Evolutionary conservation across 2,113 vertebrate species (phyloP).

Genomic region (Taurulus bubalis): DNA sequence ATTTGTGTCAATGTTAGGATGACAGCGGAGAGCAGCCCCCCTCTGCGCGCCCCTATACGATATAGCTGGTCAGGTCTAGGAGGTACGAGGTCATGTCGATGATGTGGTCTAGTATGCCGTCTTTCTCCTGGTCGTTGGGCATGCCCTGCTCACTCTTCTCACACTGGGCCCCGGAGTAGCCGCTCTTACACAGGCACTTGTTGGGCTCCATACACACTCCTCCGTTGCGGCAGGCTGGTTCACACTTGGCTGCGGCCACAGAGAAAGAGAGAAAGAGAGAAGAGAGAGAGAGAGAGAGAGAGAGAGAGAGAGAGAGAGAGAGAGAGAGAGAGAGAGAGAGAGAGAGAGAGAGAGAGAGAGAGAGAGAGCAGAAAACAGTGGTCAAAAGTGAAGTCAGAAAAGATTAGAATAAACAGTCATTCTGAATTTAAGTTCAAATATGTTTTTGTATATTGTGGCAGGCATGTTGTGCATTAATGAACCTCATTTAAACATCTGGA

Average conservation of each 20-base stretch:
- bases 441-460: not conserved
- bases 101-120: conserved; percentile 98
- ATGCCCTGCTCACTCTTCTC: conserved; percentile 90
- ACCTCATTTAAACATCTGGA: conserved; percentile 13
- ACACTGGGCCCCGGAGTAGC: conserved; percentile 81
- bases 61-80: conserved; percentile 97
- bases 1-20: conserved; percentile 70
- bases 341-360: too few relatives aligned
- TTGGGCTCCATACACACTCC: conserved; percentile 95
- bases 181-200: conserved; percentile 96
- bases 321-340: too few relatives aligned
- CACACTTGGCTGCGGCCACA: conserved; percentile 90
- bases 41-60: conserved; percentile 87
- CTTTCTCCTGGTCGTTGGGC: conserved; percentile 92
- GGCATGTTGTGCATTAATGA: not conserved
- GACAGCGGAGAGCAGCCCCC: conserved; percentile 52
- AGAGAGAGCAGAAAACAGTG: not conserved
- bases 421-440: not conserved
- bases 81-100: conserved; percentile 98
- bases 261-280: too few relatives aligned
- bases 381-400: conserved; percentile 6
- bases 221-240: conserved; percentile 93
- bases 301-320: too few relatives aligned
- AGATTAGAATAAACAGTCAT: conserved; percentile 9
- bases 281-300: too few relatives aligned